Base-by-base conservation (phyloP, 2,888 invertebrate species). In the Dasysyrphus tricinctus region DNA sequence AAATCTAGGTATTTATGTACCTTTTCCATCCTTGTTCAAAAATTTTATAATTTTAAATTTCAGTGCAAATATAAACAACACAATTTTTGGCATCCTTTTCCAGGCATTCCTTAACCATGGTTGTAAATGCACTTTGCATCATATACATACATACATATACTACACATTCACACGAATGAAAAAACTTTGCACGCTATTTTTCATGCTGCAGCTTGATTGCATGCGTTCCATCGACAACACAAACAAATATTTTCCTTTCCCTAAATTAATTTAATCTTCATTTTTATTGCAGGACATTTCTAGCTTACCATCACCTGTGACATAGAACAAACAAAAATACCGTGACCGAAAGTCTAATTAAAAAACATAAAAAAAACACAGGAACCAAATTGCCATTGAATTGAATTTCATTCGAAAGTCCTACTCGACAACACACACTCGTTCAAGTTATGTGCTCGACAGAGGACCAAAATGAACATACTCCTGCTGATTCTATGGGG, bases 281-380 rank as follows among this genome's bases (percentile, higher is more conserved):
- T 78, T 78, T 82, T 24, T 3, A 56, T 79, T 56, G 47, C 73
- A 79, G 74, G 2, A 49, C 16, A 74, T 63, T 65, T 42, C n/a
- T 57, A 57, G 44, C 70, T 47, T 65, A 65, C 70, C 49, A 69
- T 37, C 24, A 29, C 49, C n/a, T 32, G 37, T 44, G 37, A 44
- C 5, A n/a, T n/a, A 42, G 37, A 61, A 59, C 59, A 83, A 83
- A 75, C 63, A 83, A 24, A 65, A 39, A 42, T 29, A 42, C 51
- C 83, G 83, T 83, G 79, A 69, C 73, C 37, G 24, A 37, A 54
- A 19, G 32, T 56, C 29, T 57, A 82, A 82, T 82, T 82, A 78
- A 72, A 24, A 42, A 73, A 47, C 24, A 54, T 9, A 29, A 29
- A 54, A 24, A 61, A 8, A 12, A n/a, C n/a, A 42, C 9, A 9